phyloP scores from a whole-genome alignment of 2,113 vertebrate species.

The Nerophis lumbriciformis region DNA sequence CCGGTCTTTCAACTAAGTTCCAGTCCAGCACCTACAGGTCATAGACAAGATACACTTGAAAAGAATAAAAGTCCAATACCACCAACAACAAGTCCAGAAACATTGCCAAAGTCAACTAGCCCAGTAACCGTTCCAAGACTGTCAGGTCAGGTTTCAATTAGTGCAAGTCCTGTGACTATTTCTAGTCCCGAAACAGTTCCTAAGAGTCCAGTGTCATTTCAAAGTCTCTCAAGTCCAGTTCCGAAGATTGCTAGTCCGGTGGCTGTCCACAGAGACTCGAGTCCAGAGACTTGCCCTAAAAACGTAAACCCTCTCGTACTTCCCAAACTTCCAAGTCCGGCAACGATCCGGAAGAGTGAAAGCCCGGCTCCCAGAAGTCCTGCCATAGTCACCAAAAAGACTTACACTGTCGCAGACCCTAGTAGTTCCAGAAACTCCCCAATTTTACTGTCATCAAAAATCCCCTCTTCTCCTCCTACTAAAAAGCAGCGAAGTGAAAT shows the following conservation, averaged over 20 bases:
- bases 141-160: constrained; percentile 40
- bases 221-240: constrained; percentile 46
- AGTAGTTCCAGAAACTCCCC: constrained; percentile 43
- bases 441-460: constrained; percentile 17
- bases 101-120: constrained; percentile 18
- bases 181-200: constrained; percentile 31
- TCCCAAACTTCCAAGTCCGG: constrained; percentile 37
- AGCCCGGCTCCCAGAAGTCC: constrained; percentile 35
- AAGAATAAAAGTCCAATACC: constrained; percentile 16
- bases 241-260: constrained; percentile 39
- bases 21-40: constrained; percentile 20
- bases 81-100: neutral
- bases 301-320: constrained; percentile 8
- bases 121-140: constrained; percentile 28
- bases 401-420: constrained; percentile 19
- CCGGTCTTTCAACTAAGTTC: constrained; percentile 15
- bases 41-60: constrained; percentile 3
- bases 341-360: constrained; percentile 22
- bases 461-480: constrained; percentile 15
- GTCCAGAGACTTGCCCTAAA: constrained; percentile 12
- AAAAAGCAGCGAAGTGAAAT: constrained; percentile 21
- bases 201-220: constrained; percentile 43
- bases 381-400: constrained; percentile 33
- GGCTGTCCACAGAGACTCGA: constrained; percentile 21
- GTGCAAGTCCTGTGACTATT: constrained; percentile 34